phyloP scores from a whole-genome alignment of 2,888 invertebrate species.

The Oegoconia quadripuncta region DNA sequence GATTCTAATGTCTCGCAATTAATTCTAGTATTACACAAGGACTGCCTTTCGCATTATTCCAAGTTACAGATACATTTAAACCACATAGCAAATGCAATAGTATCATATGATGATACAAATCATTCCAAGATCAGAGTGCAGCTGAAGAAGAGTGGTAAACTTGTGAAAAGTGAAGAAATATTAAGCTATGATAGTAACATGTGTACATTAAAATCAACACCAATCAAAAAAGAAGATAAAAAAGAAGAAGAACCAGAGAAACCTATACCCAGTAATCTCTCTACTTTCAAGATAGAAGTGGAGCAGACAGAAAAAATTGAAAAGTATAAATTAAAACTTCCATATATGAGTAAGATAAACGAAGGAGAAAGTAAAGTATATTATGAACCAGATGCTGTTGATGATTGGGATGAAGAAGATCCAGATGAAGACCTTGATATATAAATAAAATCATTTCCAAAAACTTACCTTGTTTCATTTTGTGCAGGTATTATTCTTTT shows the following conservation, averaged over 20 bases:
- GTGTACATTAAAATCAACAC: slow-evolving; percentile 40
- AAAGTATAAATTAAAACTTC: slow-evolving; percentile 79
- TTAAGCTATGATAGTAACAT: slow-evolving; percentile 49
- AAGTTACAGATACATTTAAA: slow-evolving; percentile 63
- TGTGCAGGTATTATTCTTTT: no score
- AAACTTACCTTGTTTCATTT: neutral
- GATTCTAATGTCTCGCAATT: slow-evolving; percentile 45
- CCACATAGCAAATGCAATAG: slow-evolving; percentile 61
- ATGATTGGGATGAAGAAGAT: slow-evolving; percentile 92
- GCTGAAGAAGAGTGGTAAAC: slow-evolving; percentile 76
- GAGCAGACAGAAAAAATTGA: slow-evolving; percentile 81
- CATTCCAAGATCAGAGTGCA: slow-evolving; percentile 46
- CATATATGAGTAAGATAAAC: slow-evolving; percentile 78
- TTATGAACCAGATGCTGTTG: slow-evolving; percentile 87
- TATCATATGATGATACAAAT: slow-evolving; percentile 44
- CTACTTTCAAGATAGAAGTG: slow-evolving; percentile 83
- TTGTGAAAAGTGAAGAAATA: slow-evolving; percentile 63
- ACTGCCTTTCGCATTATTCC: slow-evolving; percentile 59
- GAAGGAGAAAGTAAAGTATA: slow-evolving; percentile 81
- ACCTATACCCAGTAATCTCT: slow-evolving; percentile 57
- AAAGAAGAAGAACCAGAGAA: slow-evolving; percentile 54
- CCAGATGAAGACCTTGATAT: slow-evolving; percentile 92
- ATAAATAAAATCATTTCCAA: slow-evolving; percentile 37
- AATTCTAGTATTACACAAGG: slow-evolving; percentile 66
- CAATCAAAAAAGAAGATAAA: slow-evolving; percentile 41